Evolutionary conservation across 1,140 invertebrate genomes (phyloP).

Genomic region (Cheumatopsyche charites): DNA sequence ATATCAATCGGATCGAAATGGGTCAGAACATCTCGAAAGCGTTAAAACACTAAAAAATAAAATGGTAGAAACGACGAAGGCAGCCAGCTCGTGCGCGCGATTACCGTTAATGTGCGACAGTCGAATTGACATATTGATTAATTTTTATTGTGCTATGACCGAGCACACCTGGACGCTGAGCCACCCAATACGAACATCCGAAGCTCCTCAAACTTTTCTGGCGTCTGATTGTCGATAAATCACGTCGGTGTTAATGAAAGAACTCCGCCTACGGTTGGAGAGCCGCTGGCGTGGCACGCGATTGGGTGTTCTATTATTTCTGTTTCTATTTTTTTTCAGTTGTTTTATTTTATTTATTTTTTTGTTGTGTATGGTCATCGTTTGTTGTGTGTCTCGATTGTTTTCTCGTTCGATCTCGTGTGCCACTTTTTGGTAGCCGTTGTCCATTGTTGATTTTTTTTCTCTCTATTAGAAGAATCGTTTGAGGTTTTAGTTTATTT

Average conservation of each 20-base stretch:
- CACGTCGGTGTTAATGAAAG: neutral
- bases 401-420: too few species aligned
- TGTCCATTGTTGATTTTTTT: too few species aligned
- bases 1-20: too few species aligned
- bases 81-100: conserved; percentile 15
- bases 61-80: neutral
- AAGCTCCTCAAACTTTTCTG: neutral
- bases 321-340: too few species aligned
- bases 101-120: conserved; percentile 31
- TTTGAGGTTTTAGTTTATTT: too few species aligned
- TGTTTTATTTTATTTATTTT: too few species aligned
- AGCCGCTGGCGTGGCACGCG: neutral
- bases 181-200: conserved; percentile 10
- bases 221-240: conserved; percentile 5
- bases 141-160: conserved; percentile 28
- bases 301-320: neutral
- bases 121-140: conserved; percentile 31
- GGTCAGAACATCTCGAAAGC: too few species aligned
- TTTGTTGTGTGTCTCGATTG: too few species aligned
- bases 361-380: too few species aligned
- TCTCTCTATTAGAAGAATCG: too few species aligned
- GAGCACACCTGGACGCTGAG: conserved; percentile 24
- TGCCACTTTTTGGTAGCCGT: too few species aligned
- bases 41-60: neutral
- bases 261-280: too few species aligned